These are phyloP conservation scores for Hypomecis punctinalis DNA, from an alignment of 2,888 invertebrate species.

Conservation along the genomic window DNA sequence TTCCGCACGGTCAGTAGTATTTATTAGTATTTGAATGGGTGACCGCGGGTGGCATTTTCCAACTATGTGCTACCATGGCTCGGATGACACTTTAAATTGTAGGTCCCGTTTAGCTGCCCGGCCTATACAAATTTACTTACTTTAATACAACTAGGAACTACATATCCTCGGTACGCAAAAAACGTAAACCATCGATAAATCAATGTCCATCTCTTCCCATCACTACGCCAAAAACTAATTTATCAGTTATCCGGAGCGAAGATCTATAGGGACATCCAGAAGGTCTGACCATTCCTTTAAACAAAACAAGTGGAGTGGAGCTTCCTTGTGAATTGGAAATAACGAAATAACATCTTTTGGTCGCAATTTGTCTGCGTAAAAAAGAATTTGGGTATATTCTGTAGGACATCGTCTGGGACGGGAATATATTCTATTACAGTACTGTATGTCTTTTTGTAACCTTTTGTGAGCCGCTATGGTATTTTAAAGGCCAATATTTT, in stretches of 20 bases:
- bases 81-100: too few species aligned
- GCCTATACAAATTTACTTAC: too few species aligned
- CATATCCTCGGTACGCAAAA: too few species aligned
- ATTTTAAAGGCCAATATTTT: too few species aligned
- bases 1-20: too few species aligned
- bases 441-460: too few species aligned
- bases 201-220: not conserved
- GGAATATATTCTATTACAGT: not conserved
- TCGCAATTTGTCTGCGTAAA: conserved; percentile 32
- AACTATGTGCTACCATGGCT: too few species aligned
- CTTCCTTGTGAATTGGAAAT: conserved; percentile 40
- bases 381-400: conserved; percentile 28
- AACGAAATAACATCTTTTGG: conserved; percentile 35
- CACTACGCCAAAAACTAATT: conserved; percentile 45
- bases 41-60: too few species aligned
- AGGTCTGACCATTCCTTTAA: conserved; percentile 45
- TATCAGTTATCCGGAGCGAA: conserved; percentile 46
- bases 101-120: too few species aligned
- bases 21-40: too few species aligned
- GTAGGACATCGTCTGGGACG: not conserved
- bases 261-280: conserved; percentile 46
- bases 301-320: conserved; percentile 46
- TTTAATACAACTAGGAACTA: too few species aligned
- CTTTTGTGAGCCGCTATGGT: too few species aligned
- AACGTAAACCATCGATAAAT: conserved; percentile 11